Evolutionary conservation across 2,888 invertebrate genomes (phyloP).

Genomic region (Lasioglossum vierecki): DNA sequence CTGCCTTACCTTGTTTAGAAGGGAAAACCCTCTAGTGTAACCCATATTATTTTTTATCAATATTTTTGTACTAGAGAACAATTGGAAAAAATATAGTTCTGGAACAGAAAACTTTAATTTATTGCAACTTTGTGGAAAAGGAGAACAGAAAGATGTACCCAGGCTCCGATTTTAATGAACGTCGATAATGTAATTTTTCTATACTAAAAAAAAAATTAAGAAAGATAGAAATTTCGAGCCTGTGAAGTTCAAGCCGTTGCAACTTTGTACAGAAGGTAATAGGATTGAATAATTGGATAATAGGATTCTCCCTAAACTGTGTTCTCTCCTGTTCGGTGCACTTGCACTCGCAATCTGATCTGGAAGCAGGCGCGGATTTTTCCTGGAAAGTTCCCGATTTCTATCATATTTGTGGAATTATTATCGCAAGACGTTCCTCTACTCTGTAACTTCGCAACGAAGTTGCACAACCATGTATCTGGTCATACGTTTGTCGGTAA

Average conservation of each 20-base stretch:
- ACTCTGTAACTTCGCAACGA: not conserved
- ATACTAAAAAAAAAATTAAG: no score
- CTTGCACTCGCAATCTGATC: not conserved
- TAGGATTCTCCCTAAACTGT: not conserved
- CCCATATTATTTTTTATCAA: not conserved
- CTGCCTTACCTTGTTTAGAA: not conserved
- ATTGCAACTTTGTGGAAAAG: not conserved
- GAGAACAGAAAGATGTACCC: no score
- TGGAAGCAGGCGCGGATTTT: not conserved
- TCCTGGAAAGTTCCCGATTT: not conserved
- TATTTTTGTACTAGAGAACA: not conserved
- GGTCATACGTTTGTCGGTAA: not conserved
- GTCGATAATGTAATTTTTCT: not conserved
- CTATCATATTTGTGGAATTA: no score
- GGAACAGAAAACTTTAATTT: not conserved
- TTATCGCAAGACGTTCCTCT: not conserved
- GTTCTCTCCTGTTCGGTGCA: not conserved
- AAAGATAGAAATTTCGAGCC: not conserved
- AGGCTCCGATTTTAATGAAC: not conserved
- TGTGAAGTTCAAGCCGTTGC: not conserved
- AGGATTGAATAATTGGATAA: not conserved
- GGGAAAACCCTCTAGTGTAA: not conserved
- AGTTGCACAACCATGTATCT: not conserved
- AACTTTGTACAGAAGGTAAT: not conserved
- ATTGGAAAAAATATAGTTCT: not conserved